Evolutionary conservation across 1,140 invertebrate genomes (phyloP).

Genomic region (Papilio polyxenes): DNA sequence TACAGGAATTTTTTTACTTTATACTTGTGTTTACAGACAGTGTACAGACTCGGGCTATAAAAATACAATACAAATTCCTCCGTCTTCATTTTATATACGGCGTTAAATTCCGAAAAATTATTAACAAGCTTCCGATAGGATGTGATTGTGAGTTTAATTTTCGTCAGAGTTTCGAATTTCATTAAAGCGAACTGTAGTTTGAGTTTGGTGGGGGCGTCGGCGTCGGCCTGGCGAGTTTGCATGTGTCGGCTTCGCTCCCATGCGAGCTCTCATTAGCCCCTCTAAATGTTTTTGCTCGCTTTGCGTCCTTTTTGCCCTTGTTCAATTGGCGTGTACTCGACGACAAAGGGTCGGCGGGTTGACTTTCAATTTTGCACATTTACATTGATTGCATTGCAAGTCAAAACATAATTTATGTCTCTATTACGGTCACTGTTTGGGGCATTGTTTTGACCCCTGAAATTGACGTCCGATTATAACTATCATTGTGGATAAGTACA

Average conservation of each 20-base stretch:
- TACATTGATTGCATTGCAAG: background rate
- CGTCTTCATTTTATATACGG: background rate
- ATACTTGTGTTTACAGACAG: background rate
- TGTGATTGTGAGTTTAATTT: conserved; percentile 40
- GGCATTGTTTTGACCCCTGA: background rate
- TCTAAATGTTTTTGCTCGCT: conserved; percentile 63
- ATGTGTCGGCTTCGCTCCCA: conserved; percentile 58
- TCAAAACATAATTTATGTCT: conserved; percentile 2
- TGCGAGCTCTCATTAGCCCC: conserved; percentile 68
- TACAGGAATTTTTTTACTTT: background rate
- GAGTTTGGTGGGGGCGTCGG: conserved; percentile 66
- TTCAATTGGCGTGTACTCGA: conserved; percentile 43
- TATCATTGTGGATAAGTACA: background rate
- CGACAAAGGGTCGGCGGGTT: conserved; percentile 19
- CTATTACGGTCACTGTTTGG: background rate
- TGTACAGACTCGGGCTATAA: background rate
- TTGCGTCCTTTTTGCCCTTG: conserved; percentile 60
- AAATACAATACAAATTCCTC: background rate
- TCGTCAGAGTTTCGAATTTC: conserved; percentile 57
- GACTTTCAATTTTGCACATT: conserved; percentile 19
- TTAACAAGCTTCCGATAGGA: conserved; percentile 21
- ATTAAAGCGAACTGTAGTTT: conserved; percentile 56
- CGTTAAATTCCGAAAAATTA: background rate
- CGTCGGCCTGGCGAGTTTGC: conserved; percentile 54
- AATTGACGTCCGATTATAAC: background rate